Evolutionary conservation across 2,113 vertebrate species (phyloP), one percentile per base, ranked within the genome.

Genomic region (Aegotheles bennettii): DNA sequence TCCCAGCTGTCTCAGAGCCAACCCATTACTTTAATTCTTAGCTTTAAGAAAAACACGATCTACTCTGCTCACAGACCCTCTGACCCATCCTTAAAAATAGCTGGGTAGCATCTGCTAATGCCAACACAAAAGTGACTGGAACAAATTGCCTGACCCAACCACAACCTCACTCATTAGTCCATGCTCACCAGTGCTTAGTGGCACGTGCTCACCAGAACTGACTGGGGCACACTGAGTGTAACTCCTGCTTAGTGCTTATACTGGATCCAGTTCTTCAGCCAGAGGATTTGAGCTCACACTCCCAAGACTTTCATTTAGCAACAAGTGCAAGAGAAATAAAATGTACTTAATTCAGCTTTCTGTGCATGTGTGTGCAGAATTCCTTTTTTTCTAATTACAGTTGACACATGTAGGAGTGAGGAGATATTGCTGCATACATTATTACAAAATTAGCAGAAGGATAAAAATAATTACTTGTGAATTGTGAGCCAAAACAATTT

Each of bases 291-390:
- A 50, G 10, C 15, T 54, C 63, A 70, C 13, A 8, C 4, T 65
- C 23, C 20, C 16, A 20, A 45, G 12, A 7, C 5, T 50, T 84
- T 47, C 11, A 25, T 75, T 68, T 33, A 79, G 51, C 33, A 76
- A 28, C n/a, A 87, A 64, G 24, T 76, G 12, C 18, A 82, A 57
- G 16, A 79, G 5, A 51, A 78, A 80, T 16, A 74, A 69, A 42
- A 7, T 2, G 16, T 35, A 29, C 2, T 4, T 51, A 16, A 80
- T 76, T 75, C 48, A 43, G 25, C 16, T 96, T 87, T 79, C 53
- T 35, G 33, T 5, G 5, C 0, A 0, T 8, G 7, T 59, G 16
- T 33, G 48, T 16, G 48, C 7, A 82, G 20, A 71, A 50, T 40
- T 92, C 5, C 4, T 57, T 40, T 84, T 36, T 74, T 82, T 38